Percentiles rank a stretch among this genome's conserved stretches.
Evolutionary conservation across 2,888 invertebrate species (phyloP).

Genomic region (Drosophila peninsularis): DNA sequence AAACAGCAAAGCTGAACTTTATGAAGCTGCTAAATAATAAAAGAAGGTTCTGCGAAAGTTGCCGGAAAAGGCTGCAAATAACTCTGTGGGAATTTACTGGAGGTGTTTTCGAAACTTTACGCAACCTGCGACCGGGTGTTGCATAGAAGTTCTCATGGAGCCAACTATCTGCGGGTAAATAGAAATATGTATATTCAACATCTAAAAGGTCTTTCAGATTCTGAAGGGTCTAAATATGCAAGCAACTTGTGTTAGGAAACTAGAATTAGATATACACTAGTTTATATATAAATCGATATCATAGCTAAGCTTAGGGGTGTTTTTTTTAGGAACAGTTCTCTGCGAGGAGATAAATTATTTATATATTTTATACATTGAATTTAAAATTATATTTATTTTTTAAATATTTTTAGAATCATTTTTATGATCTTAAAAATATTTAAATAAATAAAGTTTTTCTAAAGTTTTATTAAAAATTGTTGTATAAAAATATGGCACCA

Average conservation of each 20-base stretch:
- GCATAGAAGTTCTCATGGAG: neutral
- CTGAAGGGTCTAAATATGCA: neutral
- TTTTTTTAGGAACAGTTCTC: too few species aligned
- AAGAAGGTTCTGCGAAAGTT: constrained; percentile 2
- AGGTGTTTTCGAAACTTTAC: neutral
- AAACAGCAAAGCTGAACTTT: constrained; percentile 6
- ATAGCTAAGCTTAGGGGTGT: too few species aligned
- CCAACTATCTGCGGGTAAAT: neutral
- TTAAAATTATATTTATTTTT: too few species aligned
- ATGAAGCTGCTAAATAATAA: constrained; percentile 14
- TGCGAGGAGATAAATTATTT: too few species aligned
- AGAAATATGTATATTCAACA: neutral
- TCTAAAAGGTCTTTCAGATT: neutral
- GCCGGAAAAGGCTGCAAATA: constrained; percentile 1
- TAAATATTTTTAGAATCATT: too few species aligned
- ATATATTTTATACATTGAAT: too few species aligned
- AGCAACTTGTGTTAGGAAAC: neutral
- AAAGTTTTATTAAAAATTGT: neutral
- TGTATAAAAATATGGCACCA: neutral
- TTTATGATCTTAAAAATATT: neutral
- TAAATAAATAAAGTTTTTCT: neutral
- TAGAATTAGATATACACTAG: neutral
- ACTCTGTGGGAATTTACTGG: neutral
- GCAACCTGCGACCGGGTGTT: neutral
- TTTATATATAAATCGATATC: too few species aligned